These are phyloP conservation scores for Chaetogeoica ovagalla DNA, from an alignment of 2,888 invertebrate species.

Conservation along the genomic window DNA sequence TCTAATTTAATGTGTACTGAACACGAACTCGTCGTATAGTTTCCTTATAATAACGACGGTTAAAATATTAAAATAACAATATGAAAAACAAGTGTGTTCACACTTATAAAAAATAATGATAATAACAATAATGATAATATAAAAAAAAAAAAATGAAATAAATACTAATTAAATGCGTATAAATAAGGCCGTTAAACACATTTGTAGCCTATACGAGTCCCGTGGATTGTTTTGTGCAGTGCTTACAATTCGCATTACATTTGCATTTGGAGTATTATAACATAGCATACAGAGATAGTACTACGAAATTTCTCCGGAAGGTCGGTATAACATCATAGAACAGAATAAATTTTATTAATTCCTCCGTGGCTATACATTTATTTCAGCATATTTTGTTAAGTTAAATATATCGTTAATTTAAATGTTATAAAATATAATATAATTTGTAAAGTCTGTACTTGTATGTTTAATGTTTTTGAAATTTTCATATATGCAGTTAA, in stretches of 20 bases:
- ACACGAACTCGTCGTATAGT: neutral
- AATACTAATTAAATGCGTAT: neutral
- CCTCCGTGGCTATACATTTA: no score
- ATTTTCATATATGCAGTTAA: no score
- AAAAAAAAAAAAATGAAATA: no score
- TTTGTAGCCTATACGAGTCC: neutral
- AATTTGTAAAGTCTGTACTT: no score
- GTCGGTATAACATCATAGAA: no score
- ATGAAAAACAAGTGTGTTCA: slow-evolving; percentile 5
- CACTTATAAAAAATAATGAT: neutral
- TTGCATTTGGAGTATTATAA: neutral
- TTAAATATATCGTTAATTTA: no score
- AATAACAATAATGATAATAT: no score
- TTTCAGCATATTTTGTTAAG: no score
- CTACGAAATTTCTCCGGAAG: neutral
- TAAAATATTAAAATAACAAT: neutral
- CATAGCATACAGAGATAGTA: neutral
- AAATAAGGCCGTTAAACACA: neutral
- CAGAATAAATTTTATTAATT: no score
- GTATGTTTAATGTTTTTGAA: no score
- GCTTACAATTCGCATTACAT: neutral
- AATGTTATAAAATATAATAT: no score
- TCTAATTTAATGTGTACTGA: slow-evolving; percentile 10
- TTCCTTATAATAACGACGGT: neutral
- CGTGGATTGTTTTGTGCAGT: neutral